Conservation (phyloP, 1,140 invertebrate genomes). For the Leptestheria dahalacensis region DNA sequence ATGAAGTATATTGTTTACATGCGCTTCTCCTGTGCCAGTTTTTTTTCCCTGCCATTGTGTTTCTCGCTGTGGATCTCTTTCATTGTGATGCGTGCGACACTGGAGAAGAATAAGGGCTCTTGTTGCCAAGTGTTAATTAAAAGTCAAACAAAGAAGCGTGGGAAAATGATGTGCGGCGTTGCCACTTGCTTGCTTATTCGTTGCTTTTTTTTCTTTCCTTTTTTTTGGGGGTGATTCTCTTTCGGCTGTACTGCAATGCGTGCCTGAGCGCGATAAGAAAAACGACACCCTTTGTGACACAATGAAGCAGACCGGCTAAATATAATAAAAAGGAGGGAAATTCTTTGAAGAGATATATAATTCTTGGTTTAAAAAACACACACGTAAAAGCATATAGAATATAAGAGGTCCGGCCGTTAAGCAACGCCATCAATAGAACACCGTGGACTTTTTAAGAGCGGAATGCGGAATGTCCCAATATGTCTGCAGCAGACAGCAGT, state of each 20-base stretch:
- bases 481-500: neutral
- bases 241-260: neutral
- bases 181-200: neutral
- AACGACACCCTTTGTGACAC: neutral
- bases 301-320: too few species aligned
- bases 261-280: neutral
- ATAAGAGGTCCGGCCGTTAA: too few species aligned
- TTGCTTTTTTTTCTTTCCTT: neutral
- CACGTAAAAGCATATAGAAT: too few species aligned
- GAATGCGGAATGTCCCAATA: neutral
- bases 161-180: neutral
- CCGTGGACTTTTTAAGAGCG: too few species aligned
- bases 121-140: neutral
- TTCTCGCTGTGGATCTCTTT: neutral
- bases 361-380: neutral
- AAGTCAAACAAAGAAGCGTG: neutral
- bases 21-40: neutral
- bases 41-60: neutral
- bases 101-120: neutral
- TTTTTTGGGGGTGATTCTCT: neutral
- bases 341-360: too few species aligned
- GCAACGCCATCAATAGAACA: too few species aligned
- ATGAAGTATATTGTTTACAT: neutral
- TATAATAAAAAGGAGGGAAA: too few species aligned
- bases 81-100: neutral